Conservation (phyloP, 2,888 invertebrate genomes). For the Tetranychus piercei region DNA sequence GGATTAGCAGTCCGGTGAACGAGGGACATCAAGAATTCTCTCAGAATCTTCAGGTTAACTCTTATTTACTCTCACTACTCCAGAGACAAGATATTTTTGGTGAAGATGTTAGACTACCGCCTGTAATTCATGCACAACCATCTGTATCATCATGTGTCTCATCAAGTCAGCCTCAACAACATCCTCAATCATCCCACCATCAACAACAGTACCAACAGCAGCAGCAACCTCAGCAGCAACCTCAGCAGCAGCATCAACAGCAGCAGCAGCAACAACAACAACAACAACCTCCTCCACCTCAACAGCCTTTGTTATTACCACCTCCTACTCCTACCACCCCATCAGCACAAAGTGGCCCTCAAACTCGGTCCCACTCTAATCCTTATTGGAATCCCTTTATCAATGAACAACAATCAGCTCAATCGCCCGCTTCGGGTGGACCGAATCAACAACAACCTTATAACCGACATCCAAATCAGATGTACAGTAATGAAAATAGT, state of each 20-base stretch:
- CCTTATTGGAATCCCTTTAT: constrained; percentile 15
- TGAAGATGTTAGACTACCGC: constrained; percentile 14
- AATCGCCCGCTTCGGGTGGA: background rate
- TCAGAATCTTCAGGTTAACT: constrained; percentile 11
- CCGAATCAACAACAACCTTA: constrained; percentile 10
- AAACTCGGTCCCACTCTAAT: constrained; percentile 10
- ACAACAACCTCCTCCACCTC: background rate
- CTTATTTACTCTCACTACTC: constrained; percentile 11
- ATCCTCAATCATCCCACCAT: background rate
- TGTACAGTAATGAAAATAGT: constrained; percentile 13
- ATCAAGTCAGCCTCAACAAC: constrained; percentile 4
- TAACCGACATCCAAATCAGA: constrained; percentile 9
- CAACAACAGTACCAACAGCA: background rate
- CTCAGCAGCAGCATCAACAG: background rate
- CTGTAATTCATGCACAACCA: constrained; percentile 7
- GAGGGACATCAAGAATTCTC: background rate
- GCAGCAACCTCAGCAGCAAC: background rate
- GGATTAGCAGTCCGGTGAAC: constrained; percentile 8
- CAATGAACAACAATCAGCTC: constrained; percentile 10
- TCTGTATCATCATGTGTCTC: background rate
- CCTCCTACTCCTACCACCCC: background rate
- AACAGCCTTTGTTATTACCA: background rate
- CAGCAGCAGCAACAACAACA: background rate
- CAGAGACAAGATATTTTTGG: constrained; percentile 11
- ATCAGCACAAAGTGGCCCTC: background rate